Conservation (phyloP, 2,888 invertebrate species). For the Rhyacophila evoluta region DNA sequence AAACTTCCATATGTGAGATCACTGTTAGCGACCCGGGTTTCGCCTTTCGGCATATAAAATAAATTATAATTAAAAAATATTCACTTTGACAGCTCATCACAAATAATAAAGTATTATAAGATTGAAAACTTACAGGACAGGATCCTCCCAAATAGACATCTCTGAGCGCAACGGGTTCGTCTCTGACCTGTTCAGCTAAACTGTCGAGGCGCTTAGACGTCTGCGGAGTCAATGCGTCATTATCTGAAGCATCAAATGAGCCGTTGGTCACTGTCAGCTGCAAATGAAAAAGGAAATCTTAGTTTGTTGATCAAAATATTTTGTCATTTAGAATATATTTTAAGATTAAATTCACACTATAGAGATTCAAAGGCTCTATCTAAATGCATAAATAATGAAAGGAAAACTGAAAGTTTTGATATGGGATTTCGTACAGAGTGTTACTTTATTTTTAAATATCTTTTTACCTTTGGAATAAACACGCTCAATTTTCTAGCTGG, state of each 20-base stretch:
- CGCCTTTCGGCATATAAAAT: no score
- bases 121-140: conserved; percentile 66
- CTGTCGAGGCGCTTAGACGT: conserved; percentile 66
- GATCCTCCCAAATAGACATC: conserved; percentile 89
- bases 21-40: no score
- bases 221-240: conserved; percentile 63
- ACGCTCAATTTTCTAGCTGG: conserved; percentile 65
- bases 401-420: no score
- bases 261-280: conserved; percentile 50
- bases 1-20: no score
- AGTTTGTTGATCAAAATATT: no score
- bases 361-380: not conserved
- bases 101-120: no score
- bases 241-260: not conserved
- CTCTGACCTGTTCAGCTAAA: conserved; percentile 66
- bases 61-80: no score
- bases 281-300: no score
- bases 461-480: conserved; percentile 67
- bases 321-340: no score
- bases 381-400: not conserved
- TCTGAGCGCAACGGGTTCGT: conserved; percentile 59
- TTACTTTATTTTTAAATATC: no score
- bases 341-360: conserved; percentile 17
- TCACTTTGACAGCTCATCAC: no score
- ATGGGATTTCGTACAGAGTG: no score